Evolutionary conservation across 2,888 invertebrate species (phyloP), one percentile per base, ranked within the genome.

Genomic region (Caenorhabditis parvicauda): DNA sequence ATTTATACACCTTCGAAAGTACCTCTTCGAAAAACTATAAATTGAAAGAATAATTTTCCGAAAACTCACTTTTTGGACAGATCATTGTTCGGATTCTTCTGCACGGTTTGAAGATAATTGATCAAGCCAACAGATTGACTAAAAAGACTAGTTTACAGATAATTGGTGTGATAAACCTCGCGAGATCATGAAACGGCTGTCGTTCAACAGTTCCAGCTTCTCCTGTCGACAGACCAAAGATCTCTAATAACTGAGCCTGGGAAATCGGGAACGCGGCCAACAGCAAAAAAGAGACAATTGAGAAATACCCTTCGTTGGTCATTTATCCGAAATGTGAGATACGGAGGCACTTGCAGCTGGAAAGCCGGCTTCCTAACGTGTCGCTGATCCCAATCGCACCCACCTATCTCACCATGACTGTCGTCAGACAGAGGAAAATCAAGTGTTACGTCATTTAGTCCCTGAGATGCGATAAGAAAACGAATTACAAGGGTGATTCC

Each of bases 91-190:
- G 72, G 72, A 43, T 70, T 70, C 28, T 68, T 67, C 43, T 72
- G 72, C 1, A 68, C 64, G 2, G 64, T 59, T 45, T 67, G 64
- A 1, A 72, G 45, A 43, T 64, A 72, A 32, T 72, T 72, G 49
- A 72, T 67, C 17, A 72, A 52, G 3, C 72, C 72, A 24, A 64
- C 70, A 0, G 72, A 70, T 49, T 72, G 72, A 56, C 72, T 72
- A 42, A 27, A 67, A 55, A 14, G 21, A 17, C 4, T 7, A 28
- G 19, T 17, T 25, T 21, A 28, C 32, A 5, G 37, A 44, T 42
- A 41, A 2, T 28, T 9, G 29, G 1, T 7, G 21, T 14, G 4
- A 4, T 38, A 54, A 38, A 72, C 72, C 66, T 70, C 12, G 72
- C 72, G 32, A 72, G 41, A 51, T 72, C 72, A 9, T 68, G 67